Evolutionary conservation across 1,140 invertebrate species (phyloP).

Genomic region (Potamilus streckersoni): DNA sequence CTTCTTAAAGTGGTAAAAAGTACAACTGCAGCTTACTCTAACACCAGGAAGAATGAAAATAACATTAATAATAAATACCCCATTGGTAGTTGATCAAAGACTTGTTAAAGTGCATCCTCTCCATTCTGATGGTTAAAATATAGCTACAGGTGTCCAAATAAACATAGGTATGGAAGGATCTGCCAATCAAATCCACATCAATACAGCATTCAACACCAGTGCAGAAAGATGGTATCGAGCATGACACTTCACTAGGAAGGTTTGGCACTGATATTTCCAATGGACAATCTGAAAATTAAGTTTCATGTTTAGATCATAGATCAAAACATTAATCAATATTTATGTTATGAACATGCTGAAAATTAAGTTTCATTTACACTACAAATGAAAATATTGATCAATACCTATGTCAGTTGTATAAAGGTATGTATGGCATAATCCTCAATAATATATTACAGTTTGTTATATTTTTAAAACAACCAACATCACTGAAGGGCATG

Average conservation of each 20-base stretch:
- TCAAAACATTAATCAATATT: too few species aligned
- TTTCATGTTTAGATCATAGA: not conserved
- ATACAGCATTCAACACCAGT: constrained; percentile 12
- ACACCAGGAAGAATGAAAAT: too few species aligned
- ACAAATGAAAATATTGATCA: too few species aligned
- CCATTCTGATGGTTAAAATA: constrained; percentile 7
- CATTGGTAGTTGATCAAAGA: constrained; percentile 12
- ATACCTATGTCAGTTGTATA: not conserved
- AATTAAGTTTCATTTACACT: too few species aligned
- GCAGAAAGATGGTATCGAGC: constrained; percentile 3
- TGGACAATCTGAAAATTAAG: constrained; percentile 7
- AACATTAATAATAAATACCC: not conserved
- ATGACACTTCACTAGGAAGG: constrained; percentile 14
- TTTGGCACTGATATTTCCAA: not conserved
- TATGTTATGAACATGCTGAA: too few species aligned
- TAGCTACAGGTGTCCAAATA: constrained; percentile 11
- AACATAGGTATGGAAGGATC: not conserved
- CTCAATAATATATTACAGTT: too few species aligned
- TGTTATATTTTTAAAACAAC: too few species aligned
- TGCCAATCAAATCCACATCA: not conserved
- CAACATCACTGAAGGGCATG: too few species aligned
- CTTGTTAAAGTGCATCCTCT: constrained; percentile 5
- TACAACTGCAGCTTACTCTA: too few species aligned
- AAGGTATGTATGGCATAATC: not conserved
- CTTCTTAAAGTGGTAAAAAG: too few species aligned